These are phyloP conservation scores for Erpobdella octoculata DNA, from an alignment of 2,888 invertebrate genomes.

Conservation along the genomic window DNA sequence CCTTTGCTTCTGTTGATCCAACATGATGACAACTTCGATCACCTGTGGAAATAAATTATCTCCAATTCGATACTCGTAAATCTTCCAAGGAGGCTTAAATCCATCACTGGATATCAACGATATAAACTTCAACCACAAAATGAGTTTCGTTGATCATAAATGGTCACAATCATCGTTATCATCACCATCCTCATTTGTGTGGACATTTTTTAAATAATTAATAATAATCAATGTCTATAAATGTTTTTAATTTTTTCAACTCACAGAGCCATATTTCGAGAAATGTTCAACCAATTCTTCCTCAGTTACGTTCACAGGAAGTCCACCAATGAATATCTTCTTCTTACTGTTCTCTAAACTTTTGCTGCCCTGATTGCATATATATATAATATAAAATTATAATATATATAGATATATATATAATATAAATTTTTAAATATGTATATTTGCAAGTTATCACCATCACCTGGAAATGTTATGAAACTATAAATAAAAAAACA, in stretches of 20 bases:
- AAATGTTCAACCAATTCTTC: constrained; percentile 85
- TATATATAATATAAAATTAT: too few species aligned
- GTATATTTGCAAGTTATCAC: too few species aligned
- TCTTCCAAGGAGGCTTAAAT: neutral
- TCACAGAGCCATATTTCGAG: constrained; percentile 67
- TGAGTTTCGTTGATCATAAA: neutral
- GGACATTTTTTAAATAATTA: too few species aligned
- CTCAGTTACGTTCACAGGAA: constrained; percentile 89
- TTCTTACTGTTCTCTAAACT: constrained; percentile 41
- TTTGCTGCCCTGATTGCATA: constrained; percentile 37
- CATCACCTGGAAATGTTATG: too few species aligned
- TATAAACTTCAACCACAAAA: neutral
- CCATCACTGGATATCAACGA: neutral
- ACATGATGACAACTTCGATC: constrained; percentile 65
- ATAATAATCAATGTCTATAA: too few species aligned
- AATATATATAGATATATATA: too few species aligned
- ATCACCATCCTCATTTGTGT: neutral
- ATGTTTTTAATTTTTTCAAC: constrained; percentile 16
- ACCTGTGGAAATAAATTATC: neutral
- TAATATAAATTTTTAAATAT: too few species aligned
- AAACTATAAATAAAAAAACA: too few species aligned
- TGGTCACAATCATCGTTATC: neutral
- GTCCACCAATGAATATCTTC: constrained; percentile 84
- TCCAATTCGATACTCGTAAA: neutral
- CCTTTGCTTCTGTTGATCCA: constrained; percentile 92